These are phyloP conservation scores for Rhinichthys osculus DNA, from an alignment of 2,797 vertebrate genomes.

Conservation along the genomic window DNA sequence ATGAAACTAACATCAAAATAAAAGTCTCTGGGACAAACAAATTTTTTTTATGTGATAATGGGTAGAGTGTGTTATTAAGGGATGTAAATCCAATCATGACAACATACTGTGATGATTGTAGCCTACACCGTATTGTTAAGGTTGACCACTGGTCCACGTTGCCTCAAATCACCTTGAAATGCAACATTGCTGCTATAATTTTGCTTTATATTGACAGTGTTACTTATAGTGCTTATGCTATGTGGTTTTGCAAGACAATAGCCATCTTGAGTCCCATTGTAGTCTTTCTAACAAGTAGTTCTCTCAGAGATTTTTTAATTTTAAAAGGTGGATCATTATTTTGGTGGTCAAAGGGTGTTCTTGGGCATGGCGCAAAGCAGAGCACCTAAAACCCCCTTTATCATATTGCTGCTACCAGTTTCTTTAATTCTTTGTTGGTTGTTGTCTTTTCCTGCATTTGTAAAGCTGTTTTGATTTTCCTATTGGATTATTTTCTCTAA, in stretches of 20 bases:
- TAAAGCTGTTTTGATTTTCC: neutral
- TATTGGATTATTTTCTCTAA: neutral
- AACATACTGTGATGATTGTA: slow-evolving; percentile 5
- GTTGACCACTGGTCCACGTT: neutral
- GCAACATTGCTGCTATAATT: neutral
- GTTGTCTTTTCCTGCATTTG: neutral
- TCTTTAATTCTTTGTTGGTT: neutral
- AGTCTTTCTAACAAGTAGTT: neutral
- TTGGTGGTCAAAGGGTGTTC: neutral
- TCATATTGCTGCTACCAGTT: neutral
- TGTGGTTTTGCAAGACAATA: neutral
- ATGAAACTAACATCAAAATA: neutral
- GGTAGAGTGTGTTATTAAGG: neutral
- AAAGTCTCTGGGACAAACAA: neutral
- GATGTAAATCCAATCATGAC: neutral
- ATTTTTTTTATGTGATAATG: neutral
- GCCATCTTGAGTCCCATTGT: neutral
- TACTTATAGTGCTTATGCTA: neutral
- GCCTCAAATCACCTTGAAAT: neutral
- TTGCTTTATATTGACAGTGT: neutral
- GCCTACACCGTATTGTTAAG: neutral
- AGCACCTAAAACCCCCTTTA: neutral
- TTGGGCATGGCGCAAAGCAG: neutral
- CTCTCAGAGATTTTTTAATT: neutral
- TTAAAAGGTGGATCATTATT: neutral